phyloP scores from a whole-genome alignment of 2,113 vertebrate genomes.

The Hippopotamus amphibius region DNA sequence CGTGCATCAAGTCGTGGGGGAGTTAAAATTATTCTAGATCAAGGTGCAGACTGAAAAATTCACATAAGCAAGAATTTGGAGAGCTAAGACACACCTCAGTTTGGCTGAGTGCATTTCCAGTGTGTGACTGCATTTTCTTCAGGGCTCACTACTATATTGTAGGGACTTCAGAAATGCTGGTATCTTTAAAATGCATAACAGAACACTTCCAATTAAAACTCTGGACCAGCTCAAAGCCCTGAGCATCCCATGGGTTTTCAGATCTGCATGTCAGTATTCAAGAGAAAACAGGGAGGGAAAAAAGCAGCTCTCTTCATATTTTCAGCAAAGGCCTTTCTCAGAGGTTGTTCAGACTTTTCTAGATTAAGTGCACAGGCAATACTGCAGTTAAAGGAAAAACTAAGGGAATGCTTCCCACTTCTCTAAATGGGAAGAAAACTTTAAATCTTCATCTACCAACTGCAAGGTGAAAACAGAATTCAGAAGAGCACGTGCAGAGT shows the following conservation, averaged over 20 bases:
- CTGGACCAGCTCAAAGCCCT: neutral
- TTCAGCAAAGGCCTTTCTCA: slow-evolving; percentile 11
- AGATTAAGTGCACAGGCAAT: slow-evolving; percentile 13
- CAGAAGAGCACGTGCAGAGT: neutral
- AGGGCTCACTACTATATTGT: neutral
- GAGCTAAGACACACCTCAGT: neutral
- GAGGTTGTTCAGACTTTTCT: neutral
- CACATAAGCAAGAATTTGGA: neutral
- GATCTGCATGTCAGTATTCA: neutral
- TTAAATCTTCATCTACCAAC: neutral
- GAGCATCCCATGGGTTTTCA: neutral
- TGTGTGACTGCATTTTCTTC: neutral
- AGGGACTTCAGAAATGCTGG: neutral
- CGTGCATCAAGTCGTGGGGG: neutral
- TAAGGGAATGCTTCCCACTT: neutral
- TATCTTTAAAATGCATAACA: neutral
- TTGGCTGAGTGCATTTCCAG: neutral
- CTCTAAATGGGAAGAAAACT: neutral
- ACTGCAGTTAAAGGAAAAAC: neutral
- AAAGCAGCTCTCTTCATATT: neutral
- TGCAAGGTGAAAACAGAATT: neutral
- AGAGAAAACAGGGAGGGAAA: neutral
- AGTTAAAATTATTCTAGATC: neutral
- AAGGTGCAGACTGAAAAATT: neutral
- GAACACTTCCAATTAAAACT: neutral